Conservation (phyloP, 2,888 invertebrate species). For the Hedychridium roseum region DNA sequence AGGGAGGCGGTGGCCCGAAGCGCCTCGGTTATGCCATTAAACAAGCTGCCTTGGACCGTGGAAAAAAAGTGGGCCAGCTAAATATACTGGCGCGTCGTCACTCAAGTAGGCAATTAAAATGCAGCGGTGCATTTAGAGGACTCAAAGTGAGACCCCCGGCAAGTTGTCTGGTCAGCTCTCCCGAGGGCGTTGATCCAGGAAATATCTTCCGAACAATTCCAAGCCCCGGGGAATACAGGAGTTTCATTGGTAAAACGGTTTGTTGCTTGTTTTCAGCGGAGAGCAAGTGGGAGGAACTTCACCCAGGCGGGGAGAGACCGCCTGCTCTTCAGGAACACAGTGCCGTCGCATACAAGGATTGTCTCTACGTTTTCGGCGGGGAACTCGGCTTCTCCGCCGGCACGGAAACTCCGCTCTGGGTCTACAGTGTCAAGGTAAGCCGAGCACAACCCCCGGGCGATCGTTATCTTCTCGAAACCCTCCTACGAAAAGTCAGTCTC, state of each 20-base stretch:
- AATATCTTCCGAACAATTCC: too few relatives aligned
- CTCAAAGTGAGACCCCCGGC: too few relatives aligned
- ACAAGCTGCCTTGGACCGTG: too few relatives aligned
- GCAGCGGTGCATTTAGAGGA: conserved; percentile 4
- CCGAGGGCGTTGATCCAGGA: too few relatives aligned
- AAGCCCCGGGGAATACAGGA: too few relatives aligned
- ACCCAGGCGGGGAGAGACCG: conserved; percentile 75
- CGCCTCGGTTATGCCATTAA: too few relatives aligned
- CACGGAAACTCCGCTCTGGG: conserved; percentile 86
- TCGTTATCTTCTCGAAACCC: not conserved
- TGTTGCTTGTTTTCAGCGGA: conserved; percentile 71
- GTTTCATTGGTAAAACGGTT: too few relatives aligned
- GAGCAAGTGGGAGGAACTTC: conserved; percentile 79
- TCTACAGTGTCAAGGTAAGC: conserved; percentile 77
- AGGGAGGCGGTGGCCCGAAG: too few relatives aligned
- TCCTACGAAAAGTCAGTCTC: not conserved
- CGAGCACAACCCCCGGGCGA: too few relatives aligned
- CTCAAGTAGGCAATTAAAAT: conserved; percentile 18
- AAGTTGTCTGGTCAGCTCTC: too few relatives aligned
- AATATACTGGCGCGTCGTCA: not conserved
- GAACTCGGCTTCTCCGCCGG: conserved; percentile 81
- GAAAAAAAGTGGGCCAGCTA: conserved; percentile 12
- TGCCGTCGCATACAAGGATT: conserved; percentile 78
- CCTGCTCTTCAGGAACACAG: conserved; percentile 87
- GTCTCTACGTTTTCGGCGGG: conserved; percentile 87